Evolutionary conservation across 2,113 vertebrate species (phyloP).

Genomic region (Trichechus manatus): DNA sequence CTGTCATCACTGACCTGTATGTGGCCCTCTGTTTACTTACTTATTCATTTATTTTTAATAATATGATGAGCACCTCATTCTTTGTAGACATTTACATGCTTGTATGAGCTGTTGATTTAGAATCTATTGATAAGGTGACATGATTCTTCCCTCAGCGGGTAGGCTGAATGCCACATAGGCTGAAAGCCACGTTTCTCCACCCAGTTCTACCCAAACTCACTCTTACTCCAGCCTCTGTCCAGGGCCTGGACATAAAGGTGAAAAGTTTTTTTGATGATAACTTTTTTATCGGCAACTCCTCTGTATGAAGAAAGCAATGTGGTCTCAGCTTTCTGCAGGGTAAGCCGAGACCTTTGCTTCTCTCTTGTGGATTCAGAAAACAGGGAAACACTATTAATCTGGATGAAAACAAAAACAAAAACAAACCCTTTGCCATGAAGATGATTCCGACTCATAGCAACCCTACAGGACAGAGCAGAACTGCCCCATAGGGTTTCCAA

Average conservation of each 20-base stretch:
- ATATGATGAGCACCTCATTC: not conserved
- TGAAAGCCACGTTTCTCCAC: not conserved
- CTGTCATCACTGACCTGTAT: not conserved
- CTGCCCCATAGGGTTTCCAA: too few relatives aligned
- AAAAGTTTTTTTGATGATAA: not conserved
- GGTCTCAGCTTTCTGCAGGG: not conserved
- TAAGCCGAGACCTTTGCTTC: not conserved
- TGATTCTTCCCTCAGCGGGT: not conserved
- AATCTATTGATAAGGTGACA: not conserved
- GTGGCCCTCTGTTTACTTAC: not conserved
- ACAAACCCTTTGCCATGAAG: too few relatives aligned
- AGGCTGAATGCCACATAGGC: not conserved
- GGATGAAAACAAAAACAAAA: not conserved
- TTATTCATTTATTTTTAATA: not conserved
- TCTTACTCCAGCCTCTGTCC: not conserved
- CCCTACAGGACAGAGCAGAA: too few relatives aligned
- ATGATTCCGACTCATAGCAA: too few relatives aligned
- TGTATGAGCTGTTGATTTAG: not conserved
- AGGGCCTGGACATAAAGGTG: not conserved
- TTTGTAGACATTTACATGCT: not conserved
- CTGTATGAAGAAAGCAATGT: not conserved
- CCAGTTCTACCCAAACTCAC: not conserved
- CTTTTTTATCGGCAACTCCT: not conserved
- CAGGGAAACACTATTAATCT: not conserved
- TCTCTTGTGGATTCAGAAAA: not conserved